phyloP scores from a whole-genome alignment of 2,888 invertebrate species.

The Drosophila vallismaia region DNA sequence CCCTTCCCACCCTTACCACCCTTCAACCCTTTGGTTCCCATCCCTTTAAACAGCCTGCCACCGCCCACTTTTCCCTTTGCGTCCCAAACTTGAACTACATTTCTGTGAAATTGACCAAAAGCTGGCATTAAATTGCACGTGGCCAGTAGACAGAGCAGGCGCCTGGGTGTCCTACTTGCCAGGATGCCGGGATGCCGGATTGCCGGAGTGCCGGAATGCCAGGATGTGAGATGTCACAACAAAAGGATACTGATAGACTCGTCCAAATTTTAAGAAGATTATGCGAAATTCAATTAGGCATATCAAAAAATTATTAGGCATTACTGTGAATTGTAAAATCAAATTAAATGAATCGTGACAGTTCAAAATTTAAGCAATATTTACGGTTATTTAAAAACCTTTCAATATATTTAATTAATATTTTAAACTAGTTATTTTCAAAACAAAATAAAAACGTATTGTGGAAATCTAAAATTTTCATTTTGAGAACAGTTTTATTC shows the following conservation, averaged over 20 bases:
- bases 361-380: neutral
- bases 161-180: constrained; percentile 27
- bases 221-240: constrained; percentile 12
- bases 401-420: neutral
- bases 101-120: constrained; percentile 63
- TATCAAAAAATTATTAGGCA: constrained; percentile 13
- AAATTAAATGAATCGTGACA: constrained; percentile 23
- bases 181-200: constrained; percentile 8
- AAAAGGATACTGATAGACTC: constrained; percentile 7
- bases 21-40: neutral
- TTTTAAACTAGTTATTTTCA: no score
- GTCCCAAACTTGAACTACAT: constrained; percentile 57
- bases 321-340: constrained; percentile 20
- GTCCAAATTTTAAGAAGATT: constrained; percentile 18
- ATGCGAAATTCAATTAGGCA: constrained; percentile 34
- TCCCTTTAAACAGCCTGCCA: constrained; percentile 3
- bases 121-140: constrained; percentile 47
- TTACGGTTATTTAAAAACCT: neutral
- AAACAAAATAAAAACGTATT: no score
- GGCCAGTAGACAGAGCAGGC: constrained; percentile 22
- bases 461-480: no score
- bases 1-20: neutral
- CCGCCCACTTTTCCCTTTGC: constrained; percentile 12
- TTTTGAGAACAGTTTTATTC: no score
- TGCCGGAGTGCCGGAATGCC: constrained; percentile 5